Conservation (phyloP, 2,113 vertebrate species). For the Engystomops pustulosus region DNA sequence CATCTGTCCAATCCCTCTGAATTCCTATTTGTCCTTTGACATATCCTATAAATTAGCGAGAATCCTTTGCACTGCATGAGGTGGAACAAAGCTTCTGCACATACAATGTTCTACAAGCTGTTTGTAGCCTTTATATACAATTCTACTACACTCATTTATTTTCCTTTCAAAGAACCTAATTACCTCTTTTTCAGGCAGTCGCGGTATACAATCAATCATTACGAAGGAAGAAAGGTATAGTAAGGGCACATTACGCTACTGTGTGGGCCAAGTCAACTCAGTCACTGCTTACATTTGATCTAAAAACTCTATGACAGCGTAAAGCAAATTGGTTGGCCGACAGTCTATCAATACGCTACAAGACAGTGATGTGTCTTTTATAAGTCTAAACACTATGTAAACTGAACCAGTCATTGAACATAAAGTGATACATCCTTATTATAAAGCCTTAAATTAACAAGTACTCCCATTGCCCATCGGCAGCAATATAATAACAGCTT, state of each 20-base stretch:
- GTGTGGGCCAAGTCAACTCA: constrained; percentile 3
- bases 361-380: background rate
- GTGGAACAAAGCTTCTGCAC: background rate
- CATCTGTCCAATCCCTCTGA: background rate
- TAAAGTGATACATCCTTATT: background rate
- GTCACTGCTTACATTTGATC: constrained; percentile 32
- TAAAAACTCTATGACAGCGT: background rate
- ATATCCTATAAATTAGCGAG: constrained; percentile 30
- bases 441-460: background rate
- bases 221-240: constrained; percentile 30
- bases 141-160: constrained; percentile 39
- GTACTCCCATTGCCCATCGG: background rate
- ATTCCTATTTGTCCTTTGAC: background rate
- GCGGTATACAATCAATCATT: constrained; percentile 41
- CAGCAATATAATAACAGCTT: background rate
- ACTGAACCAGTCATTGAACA: background rate
- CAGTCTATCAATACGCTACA: background rate
- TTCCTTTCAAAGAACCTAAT: constrained; percentile 49
- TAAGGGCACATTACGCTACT: background rate
- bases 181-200: constrained; percentile 30
- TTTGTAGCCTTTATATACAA: constrained; percentile 29
- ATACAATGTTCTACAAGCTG: constrained; percentile 14
- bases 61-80: constrained; percentile 1
- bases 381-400: background rate
- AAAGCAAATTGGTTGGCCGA: constrained; percentile 40